Conservation (phyloP, 2,113 vertebrate species). For the Brienomyrus brachyistius region DNA sequence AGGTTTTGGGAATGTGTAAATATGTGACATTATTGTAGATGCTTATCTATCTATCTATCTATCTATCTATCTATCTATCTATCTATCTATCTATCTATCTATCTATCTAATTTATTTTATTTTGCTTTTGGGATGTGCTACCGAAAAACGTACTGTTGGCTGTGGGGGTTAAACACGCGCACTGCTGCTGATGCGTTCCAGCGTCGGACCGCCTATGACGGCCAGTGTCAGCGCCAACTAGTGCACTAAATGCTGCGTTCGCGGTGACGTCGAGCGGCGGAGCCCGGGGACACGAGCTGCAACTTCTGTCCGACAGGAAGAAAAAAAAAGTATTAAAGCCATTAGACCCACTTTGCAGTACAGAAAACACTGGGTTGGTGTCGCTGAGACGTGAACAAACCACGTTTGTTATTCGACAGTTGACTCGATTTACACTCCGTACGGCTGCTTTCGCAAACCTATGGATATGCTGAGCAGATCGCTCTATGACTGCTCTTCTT, state of each 20-base stretch:
- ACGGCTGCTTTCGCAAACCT: neutral
- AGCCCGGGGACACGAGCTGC: neutral
- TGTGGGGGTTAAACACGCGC: neutral
- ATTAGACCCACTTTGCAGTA: neutral
- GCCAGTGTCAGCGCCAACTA: neutral
- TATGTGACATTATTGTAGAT: too few relatives aligned
- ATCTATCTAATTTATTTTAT: neutral
- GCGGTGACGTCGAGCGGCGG: neutral
- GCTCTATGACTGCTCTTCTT: neutral
- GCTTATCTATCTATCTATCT: neutral
- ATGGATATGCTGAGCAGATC: neutral
- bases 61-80: neutral
- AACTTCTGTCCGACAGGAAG: neutral
- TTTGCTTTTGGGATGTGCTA: neutral
- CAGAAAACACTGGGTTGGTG: neutral
- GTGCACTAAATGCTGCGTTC: neutral
- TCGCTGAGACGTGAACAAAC: neutral
- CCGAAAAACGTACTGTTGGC: neutral
- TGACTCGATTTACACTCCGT: neutral
- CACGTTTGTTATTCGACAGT: neutral
- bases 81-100: neutral
- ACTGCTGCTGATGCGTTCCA: neutral
- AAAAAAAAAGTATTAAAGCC: neutral
- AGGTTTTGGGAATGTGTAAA: too few relatives aligned
- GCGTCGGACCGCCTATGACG: neutral